These are phyloP conservation scores for Butastur rufipennis DNA, from an alignment of 2,113 vertebrate genomes.

Conservation along the genomic window DNA sequence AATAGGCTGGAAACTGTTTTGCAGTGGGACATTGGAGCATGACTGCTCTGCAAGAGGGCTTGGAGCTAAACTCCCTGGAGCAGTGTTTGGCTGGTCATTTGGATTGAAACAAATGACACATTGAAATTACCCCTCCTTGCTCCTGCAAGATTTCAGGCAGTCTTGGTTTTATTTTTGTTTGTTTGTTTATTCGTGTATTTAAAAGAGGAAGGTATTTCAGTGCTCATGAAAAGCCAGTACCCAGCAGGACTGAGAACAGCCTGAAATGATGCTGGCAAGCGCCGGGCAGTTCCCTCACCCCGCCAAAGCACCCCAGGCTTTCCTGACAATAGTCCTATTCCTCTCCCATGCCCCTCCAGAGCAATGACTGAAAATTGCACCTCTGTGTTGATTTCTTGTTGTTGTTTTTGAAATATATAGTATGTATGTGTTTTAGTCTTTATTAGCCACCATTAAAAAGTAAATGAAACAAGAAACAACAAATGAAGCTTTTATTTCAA, in stretches of 20 bases:
- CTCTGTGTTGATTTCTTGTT: conserved; percentile 9
- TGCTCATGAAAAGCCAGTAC: neutral
- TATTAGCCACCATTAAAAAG: conserved; percentile 42
- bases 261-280: neutral
- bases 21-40: neutral
- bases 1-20: neutral
- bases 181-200: conserved; percentile 52
- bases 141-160: conserved; percentile 13
- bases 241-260: neutral
- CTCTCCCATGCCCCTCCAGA: neutral
- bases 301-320: neutral
- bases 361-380: conserved; percentile 2
- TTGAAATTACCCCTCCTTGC: neutral
- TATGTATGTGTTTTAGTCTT: neutral
- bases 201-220: conserved; percentile 20
- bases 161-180: conserved; percentile 53
- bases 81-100: neutral
- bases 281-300: neutral
- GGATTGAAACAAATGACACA: conserved; percentile 32
- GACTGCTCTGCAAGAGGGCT: neutral
- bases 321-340: conserved; percentile 17
- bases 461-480: conserved; percentile 43
- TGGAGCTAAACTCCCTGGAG: neutral
- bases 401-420: neutral
- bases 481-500: conserved; percentile 37